A percentile compares a stretch with the other conserved stretches of the same genome.
These are phyloP conservation scores for Rhinophrynus dorsalis DNA, from an alignment of 2,797 vertebrate species.

Conservation along the genomic window DNA sequence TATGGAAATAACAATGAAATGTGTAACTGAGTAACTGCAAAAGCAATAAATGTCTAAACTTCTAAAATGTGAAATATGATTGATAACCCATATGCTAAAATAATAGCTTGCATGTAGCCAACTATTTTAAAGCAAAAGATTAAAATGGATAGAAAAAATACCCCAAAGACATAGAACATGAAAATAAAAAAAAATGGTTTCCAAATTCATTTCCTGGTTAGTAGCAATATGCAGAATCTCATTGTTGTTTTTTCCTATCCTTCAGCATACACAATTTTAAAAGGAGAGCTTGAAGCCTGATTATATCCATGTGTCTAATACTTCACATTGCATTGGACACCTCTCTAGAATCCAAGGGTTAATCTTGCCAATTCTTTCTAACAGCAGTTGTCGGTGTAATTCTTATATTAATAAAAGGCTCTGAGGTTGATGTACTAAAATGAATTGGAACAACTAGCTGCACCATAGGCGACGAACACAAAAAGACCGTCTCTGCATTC, in stretches of 20 bases:
- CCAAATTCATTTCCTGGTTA: constrained; percentile 47
- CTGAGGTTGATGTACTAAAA: too few relatives aligned
- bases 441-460: too few relatives aligned
- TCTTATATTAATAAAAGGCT: too few relatives aligned
- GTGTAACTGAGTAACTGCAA: constrained; percentile 38
- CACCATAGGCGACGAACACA: too few relatives aligned
- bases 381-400: constrained; percentile 1
- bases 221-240: constrained; percentile 35
- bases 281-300: background rate
- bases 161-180: constrained; percentile 11
- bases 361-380: background rate
- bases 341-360: too few relatives aligned
- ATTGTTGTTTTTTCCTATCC: constrained; percentile 18
- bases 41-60: constrained; percentile 38
- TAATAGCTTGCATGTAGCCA: constrained; percentile 13
- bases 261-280: constrained; percentile 10
- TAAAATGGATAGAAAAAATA: constrained; percentile 34
- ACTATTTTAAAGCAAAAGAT: constrained; percentile 41
- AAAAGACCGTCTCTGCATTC: too few relatives aligned
- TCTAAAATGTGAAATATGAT: constrained; percentile 48
- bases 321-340: too few relatives aligned
- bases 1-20: constrained; percentile 44
- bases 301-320: constrained; percentile 28
- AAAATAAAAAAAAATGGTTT: constrained; percentile 28
- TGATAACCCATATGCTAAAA: constrained; percentile 46